phyloP scores from a whole-genome alignment of 2,888 invertebrate genomes.

The Hirtodrosophila alboralis region DNA sequence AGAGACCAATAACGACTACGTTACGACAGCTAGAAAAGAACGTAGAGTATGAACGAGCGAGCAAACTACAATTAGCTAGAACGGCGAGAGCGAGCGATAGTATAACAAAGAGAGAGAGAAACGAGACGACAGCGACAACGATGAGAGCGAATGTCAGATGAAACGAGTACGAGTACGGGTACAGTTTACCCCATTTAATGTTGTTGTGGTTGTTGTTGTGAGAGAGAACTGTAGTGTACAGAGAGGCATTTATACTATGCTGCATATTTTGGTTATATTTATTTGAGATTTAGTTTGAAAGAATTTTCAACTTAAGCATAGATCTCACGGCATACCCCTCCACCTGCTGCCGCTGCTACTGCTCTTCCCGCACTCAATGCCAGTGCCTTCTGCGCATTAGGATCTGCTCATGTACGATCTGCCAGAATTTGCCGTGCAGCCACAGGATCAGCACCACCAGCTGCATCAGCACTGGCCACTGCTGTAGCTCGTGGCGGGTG shows the following conservation, averaged over 20 bases:
- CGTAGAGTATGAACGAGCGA: constrained; percentile 48
- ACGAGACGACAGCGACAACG: constrained; percentile 54
- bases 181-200: constrained; percentile 25
- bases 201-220: constrained; percentile 24
- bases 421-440: constrained; percentile 82
- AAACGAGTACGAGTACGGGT: constrained; percentile 29
- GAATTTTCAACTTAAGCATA: constrained; percentile 59
- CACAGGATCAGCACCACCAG: constrained; percentile 80
- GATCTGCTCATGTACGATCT: constrained; percentile 74
- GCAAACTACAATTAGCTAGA: constrained; percentile 32
- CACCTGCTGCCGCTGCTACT: constrained; percentile 1
- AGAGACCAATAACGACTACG: constrained; percentile 40
- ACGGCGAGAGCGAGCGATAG: constrained; percentile 41
- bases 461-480: constrained; percentile 82
- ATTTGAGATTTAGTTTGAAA: constrained; percentile 49
- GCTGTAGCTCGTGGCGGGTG: constrained; percentile 77
- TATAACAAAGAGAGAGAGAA: constrained; percentile 35
- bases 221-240: constrained; percentile 8
- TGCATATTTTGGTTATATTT: constrained; percentile 63
- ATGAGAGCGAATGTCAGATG: constrained; percentile 25
- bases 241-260: constrained; percentile 40
- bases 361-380: constrained; percentile 38
- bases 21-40: constrained; percentile 58
- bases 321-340: constrained; percentile 51
- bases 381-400: constrained; percentile 72